Percentiles rank a stretch among this genome's conserved stretches.
These are phyloP conservation scores for Abrostola triplasia DNA, from an alignment of 2,888 invertebrate species.

Conservation along the genomic window DNA sequence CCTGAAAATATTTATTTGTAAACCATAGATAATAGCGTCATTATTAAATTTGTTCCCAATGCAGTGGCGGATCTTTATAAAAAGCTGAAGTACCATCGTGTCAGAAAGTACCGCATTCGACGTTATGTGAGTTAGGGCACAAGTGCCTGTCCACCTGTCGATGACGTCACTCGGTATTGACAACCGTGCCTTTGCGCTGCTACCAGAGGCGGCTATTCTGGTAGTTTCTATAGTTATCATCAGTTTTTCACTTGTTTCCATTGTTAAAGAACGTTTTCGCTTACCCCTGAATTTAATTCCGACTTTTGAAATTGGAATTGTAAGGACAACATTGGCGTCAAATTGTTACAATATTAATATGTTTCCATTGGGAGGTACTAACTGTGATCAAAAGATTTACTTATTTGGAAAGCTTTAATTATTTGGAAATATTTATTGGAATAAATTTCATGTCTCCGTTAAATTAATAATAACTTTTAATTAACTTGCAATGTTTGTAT, in stretches of 20 bases:
- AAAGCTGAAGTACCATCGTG: slow-evolving; percentile 54
- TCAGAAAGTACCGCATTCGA: slow-evolving; percentile 54
- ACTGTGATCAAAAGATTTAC: too few species aligned
- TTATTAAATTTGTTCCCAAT: slow-evolving; percentile 16
- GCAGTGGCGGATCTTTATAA: slow-evolving; percentile 52
- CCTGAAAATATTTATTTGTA: too few species aligned
- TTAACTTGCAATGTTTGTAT: too few species aligned
- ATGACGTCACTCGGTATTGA: slow-evolving; percentile 52
- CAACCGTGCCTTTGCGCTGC: slow-evolving; percentile 36
- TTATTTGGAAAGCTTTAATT: too few species aligned
- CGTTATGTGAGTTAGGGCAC: slow-evolving; percentile 51
- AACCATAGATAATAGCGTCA: slow-evolving; percentile 7
- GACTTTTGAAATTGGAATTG: too few species aligned
- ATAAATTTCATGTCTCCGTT: too few species aligned
- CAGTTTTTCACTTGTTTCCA: not conserved
- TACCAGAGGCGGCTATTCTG: slow-evolving; percentile 38
- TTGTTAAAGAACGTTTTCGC: not conserved
- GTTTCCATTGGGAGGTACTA: too few species aligned
- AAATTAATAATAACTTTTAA: too few species aligned
- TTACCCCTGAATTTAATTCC: not conserved
- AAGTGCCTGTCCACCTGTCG: slow-evolving; percentile 64
- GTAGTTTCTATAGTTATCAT: not conserved
- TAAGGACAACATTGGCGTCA: too few species aligned
- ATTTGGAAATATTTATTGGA: too few species aligned
- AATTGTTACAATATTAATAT: too few species aligned